Evolutionary conservation across 2,888 invertebrate genomes (phyloP), one percentile per base, ranked within the genome.

Genomic region (Hylaea fasciaria): DNA sequence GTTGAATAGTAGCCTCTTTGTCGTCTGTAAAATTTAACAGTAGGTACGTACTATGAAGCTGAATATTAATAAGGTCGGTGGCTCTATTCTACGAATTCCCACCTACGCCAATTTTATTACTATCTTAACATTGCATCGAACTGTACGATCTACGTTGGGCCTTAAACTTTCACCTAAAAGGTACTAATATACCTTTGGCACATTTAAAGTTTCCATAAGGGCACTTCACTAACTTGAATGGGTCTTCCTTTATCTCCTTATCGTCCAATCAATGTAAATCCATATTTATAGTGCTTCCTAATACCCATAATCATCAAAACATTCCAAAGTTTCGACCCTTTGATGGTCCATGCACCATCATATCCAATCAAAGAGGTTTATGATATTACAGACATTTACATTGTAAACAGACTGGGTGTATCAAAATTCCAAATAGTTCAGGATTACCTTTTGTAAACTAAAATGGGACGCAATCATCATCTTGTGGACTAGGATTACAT

Each of bases 361-460:
- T 78, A 83, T 78, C 88, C 87, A 89, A 91, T 90, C 90, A 91
- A 86, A 85, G 83, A 87, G 91, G 86, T 90, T 91, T 88, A 91
- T 89, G 86, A 90, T 91, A 91, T 91, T 91, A 91, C 78, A 79
- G 86, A 72, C 86, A 91, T 92, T 92, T 91, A 89, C 92, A 91
- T 91, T 88, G 85, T 91, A 92, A 92, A 91, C 91, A 88, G 82
- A 79, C 82, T 78, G 62, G 65, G 49, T 80, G 76, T 87, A 80
- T 78, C 80, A 81, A 83, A 85, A 85, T 86, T 83, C 81, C 87
- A 83, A 83, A 91, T 89, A 92, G 91, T 91, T 90, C 85, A 86
- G 91, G 92, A 91, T 92, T 92, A 92, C 91, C 91, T 92, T 92
- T 91, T 90, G 91, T 91, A 91, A 91, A 92, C 91, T 91, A 80